Evolutionary conservation across 2,113 vertebrate genomes (phyloP), one percentile per base, ranked within the genome.

Genomic region (Sturnira hondurensis): DNA sequence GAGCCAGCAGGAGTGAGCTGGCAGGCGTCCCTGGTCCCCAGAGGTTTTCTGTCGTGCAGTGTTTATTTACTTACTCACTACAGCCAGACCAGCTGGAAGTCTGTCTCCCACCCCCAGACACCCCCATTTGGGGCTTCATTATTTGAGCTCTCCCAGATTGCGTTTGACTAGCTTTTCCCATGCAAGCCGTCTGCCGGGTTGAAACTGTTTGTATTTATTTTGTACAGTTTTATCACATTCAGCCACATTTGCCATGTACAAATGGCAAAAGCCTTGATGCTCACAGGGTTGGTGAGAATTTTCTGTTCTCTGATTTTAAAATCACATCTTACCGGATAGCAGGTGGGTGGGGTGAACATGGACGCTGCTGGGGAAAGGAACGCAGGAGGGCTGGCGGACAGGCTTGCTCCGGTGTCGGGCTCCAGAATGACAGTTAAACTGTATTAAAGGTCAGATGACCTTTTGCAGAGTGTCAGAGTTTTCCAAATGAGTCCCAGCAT

Each of bases 381-480:
- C 82, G 47, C 77, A n/a, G 52, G 71, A n/a, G 12, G 28, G 36
- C 63, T 13, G 17, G 22, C 22, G 68, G 68, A 63, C 56, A 22
- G 14, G n/a, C 81, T 92, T 2, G 2, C 94, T 95, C 70, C 26
- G 78, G 77, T 28, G 78, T 70, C 91, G 41, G 58, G 68, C 89
- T 97, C 88, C 58, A 77, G 89, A 80, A 67, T 80, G 83, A 90
- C 90, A 95, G 80, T 84, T 84, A 97, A 98, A 97, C 95, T 97
- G 97, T 98, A 92, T 97, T 97, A 97, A 97, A 97, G 97, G 96
- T 95, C 97, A 94, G 97, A 96, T 96, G 97, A 98, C 97, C 97
- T 98, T 98, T 98, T 95, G 95, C 97, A 94, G 97, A 97, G 97
- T 96, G 97, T 94, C 95, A 81, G 84, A 96, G 97, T 96, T 98